phyloP scores from a whole-genome alignment of 2,113 vertebrate genomes.

The Alces alces region DNA sequence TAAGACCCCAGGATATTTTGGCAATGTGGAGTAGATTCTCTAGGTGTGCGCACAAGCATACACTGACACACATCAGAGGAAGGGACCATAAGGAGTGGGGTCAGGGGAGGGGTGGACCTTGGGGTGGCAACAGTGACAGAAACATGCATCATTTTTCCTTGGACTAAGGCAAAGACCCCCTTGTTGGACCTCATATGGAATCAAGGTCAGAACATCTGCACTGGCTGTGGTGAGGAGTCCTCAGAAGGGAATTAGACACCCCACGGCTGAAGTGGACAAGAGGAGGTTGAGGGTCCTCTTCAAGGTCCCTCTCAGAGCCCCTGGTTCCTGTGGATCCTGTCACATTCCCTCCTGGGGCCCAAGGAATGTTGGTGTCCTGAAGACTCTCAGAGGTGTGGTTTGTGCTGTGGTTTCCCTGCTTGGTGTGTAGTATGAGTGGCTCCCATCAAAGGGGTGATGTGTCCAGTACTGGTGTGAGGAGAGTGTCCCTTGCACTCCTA shows the following conservation, averaged over 20 bases:
- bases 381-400: neutral
- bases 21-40: too few relatives aligned
- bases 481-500: neutral
- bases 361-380: neutral
- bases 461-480: neutral
- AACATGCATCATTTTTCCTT: too few relatives aligned
- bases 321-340: neutral
- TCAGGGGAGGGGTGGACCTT: neutral
- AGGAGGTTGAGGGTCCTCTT: too few relatives aligned
- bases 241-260: too few relatives aligned
- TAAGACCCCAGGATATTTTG: neutral
- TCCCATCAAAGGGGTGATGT: neutral
- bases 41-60: neutral
- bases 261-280: too few relatives aligned
- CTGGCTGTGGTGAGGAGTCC: neutral
- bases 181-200: neutral
- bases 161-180: too few relatives aligned
- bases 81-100: too few relatives aligned
- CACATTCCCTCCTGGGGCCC: too few relatives aligned
- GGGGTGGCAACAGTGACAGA: accelerated
- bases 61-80: too few relatives aligned
- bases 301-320: neutral
- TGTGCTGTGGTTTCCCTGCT: neutral
- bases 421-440: neutral
- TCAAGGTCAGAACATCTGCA: neutral